Base-by-base conservation (phyloP, 1,140 invertebrate genomes). In the Bombus soroeensis region DNA sequence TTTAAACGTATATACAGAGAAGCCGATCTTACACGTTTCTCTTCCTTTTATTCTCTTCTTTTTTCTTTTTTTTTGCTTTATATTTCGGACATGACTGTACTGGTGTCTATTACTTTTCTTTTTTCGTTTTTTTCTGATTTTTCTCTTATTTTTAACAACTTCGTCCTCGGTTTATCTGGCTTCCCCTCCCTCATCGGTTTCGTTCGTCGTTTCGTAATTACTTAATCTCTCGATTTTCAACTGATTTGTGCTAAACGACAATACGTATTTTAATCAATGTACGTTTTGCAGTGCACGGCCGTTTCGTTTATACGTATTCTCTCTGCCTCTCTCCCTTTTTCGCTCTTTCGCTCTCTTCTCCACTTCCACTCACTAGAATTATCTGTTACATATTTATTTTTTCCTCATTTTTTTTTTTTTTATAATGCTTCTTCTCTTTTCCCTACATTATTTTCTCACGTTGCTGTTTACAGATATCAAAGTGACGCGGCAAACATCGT, bases 221-320 rank as follows among this genome's bases (percentile, higher is more conserved):
- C 28, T 83, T 78, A 53, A 84, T 84, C 28, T 75, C 43, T 74
- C 47, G 66, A 71, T 82, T 72, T 76, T 86, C 78, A 79, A 87
- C 84, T 91, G 87, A 91, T 94, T 94, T 94, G 94, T 94, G 94
- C 94, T 94, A 93, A 93, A 94, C 91, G 94, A 94, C 94, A 94
- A 90, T 94, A 91, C 93, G 89, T 93, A 93, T 91, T 88, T 92
- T 90, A 90, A 91, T 90, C 73, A 76, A 85, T 89, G 87, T 88
- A 88, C 89, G 83, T 92, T 92, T 90, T 86, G 88, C 91, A 92
- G 90, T 90, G 82, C 87, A 92, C 81, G 83, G 88, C 89, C 88
- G 62, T 89, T 90, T 66, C 53, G 41, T 81, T 70, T n/a, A 22
- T 76, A 66, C 74, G 37, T 53, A 77, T 68, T 88, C 39, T 43